These are phyloP conservation scores for Pseudocheirus occidentalis DNA, from an alignment of 2,797 vertebrate genomes.

Conservation along the genomic window DNA sequence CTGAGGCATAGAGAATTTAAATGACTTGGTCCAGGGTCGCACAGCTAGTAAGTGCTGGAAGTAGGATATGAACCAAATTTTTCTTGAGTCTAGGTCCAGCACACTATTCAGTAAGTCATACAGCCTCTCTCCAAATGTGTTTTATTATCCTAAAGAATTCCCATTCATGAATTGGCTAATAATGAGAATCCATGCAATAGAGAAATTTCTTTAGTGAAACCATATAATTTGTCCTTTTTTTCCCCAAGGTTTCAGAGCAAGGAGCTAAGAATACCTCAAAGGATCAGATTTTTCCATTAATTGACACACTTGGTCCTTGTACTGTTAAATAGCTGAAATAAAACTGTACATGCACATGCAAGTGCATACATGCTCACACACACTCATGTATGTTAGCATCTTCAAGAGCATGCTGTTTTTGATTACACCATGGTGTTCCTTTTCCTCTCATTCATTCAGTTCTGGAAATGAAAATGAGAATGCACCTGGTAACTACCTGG, in stretches of 20 bases:
- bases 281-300: neutral
- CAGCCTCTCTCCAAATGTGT: neutral
- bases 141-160: conserved; percentile 5
- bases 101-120: neutral
- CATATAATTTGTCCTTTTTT: neutral
- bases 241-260: neutral
- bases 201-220: neutral
- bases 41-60: neutral
- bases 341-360: neutral
- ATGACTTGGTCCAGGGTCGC: neutral
- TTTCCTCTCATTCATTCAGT: neutral
- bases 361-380: too few species aligned
- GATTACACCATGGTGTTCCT: neutral
- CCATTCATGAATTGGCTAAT: neutral
- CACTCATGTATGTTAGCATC: neutral
- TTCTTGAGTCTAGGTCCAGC: neutral
- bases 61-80: neutral
- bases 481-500: neutral
- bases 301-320: neutral
- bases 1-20: neutral
- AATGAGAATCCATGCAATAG: neutral
- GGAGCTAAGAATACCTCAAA: neutral
- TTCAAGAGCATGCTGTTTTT: neutral
- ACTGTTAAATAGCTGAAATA: neutral
- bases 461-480: neutral